Base-by-base conservation (phyloP, 64 coral and sea anemone species). In the Hydrozoanthus tunicans region DNA sequence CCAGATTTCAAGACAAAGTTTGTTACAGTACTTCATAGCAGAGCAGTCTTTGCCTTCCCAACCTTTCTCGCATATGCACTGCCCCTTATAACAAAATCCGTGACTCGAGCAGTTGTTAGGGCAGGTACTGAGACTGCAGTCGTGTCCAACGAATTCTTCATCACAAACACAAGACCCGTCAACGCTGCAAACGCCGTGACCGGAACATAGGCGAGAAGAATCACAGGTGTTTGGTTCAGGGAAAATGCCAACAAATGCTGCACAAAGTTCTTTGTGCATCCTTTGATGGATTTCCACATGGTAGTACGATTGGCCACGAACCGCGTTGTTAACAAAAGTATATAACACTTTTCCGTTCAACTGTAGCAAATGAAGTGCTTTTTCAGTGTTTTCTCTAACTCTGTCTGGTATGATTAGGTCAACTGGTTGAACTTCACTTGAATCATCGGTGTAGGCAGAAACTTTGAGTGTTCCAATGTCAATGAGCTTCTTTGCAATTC, bases 21-120 rank as follows among this genome's bases (percentile, higher is more conserved):
- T 80, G 3, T 89, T 94, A 78, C 93, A 94, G 5, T 79, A 91
- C 60, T 94, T 91, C 5, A 94, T 77, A 51, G 63, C 15, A 8
- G 93, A 94, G 24, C 93, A 94, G 51, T 94, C 93, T 59, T 91
- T 77, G 13, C 93, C 93, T 13, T 73, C 61, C 93, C 93, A 94
- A 5, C 93, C 93, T 77, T 78, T 59, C 20, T 79, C 81, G 66
- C 93, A 94, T 70, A 85, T 77, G 77, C 93, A 94, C n/a, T 77
- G 27, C 56, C 89, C 80, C 7, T 91, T 78, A 26, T 90, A 69
- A 32, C 93, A 94, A 43, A 32, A 56, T 1, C 93, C 93, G 59
- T 94, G 93, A 67, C 89, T 90, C 63, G 93, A 94, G 62, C 93
- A 94, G 51, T 83, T 75, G 59, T 83, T 78, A 61, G 74, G 89